phyloP scores from a whole-genome alignment of 2,113 vertebrate genomes.

The Brachyhypopomus occidentalis region DNA sequence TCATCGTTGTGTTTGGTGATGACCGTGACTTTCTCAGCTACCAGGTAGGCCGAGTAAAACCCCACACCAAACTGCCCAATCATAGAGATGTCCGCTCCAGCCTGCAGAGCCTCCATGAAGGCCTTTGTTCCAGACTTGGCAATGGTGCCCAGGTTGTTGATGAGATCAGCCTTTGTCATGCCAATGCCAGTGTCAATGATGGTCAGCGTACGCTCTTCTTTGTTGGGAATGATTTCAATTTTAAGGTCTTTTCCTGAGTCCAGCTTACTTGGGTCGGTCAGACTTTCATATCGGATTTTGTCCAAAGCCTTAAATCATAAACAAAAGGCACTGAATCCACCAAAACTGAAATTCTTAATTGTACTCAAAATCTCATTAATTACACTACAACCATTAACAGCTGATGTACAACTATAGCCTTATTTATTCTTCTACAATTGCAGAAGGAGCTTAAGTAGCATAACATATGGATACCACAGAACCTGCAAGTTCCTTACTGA shows the following conservation, averaged over 20 bases:
- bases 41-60: conserved; percentile 81
- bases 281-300: conserved; percentile 82
- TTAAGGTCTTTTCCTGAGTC: conserved; percentile 79
- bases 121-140: conserved; percentile 83
- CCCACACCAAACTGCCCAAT: conserved; percentile 83
- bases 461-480: no score
- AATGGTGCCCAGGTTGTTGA: conserved; percentile 81
- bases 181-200: conserved; percentile 78
- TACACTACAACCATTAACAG: no score
- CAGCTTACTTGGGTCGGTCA: conserved; percentile 77
- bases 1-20: conserved; percentile 82
- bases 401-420: no score
- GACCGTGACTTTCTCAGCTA: conserved; percentile 79
- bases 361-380: no score
- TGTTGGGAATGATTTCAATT: conserved; percentile 78
- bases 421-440: no score
- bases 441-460: no score
- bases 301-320: conserved; percentile 72
- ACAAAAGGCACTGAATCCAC: background rate
- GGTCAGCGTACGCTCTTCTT: conserved; percentile 72
- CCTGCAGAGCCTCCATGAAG: conserved; percentile 83
- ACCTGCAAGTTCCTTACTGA: no score
- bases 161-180: conserved; percentile 82
- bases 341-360: no score
- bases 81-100: conserved; percentile 82